Evolutionary conservation across 37 sponge, comb jelly and placozoan species (phyloP).

Genomic region (Cliona cf. orientalis): DNA sequence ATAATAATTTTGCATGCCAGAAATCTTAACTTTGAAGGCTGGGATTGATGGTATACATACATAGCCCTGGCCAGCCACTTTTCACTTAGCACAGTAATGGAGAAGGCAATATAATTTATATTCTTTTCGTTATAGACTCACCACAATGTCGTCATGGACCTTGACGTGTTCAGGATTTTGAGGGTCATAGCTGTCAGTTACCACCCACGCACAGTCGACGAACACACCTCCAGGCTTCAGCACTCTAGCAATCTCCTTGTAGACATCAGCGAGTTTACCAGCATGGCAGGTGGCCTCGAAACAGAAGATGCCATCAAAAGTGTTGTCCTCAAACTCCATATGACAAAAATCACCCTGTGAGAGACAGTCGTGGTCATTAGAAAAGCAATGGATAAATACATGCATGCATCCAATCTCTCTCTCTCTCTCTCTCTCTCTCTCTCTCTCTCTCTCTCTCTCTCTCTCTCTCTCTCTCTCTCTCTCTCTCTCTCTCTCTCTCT

Average conservation of each 20-base stretch:
- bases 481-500: background rate
- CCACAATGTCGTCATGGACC: constrained; percentile 44
- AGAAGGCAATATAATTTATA: constrained; percentile 1
- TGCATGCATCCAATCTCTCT: too few relatives aligned
- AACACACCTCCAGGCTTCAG: constrained; percentile 77
- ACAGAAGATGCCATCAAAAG: constrained; percentile 71
- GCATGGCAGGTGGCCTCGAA: constrained; percentile 77
- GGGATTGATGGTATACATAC: too few relatives aligned
- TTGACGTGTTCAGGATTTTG: constrained; percentile 55
- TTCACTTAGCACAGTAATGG: too few relatives aligned
- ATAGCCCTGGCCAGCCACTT: too few relatives aligned
- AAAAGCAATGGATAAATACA: background rate
- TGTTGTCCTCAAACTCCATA: constrained; percentile 65
- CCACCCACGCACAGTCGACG: constrained; percentile 53
- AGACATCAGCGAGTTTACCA: constrained; percentile 30
- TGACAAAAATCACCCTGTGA: constrained; percentile 70
- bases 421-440: background rate
- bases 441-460: background rate
- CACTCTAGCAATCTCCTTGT: constrained; percentile 63
- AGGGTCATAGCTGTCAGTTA: constrained; percentile 72
- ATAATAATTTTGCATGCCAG: too few relatives aligned
- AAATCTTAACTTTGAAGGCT: too few relatives aligned
- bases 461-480: background rate
- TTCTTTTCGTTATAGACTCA: constrained; percentile 26
- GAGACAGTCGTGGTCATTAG: too few relatives aligned